phyloP scores from a whole-genome alignment of 1,140 invertebrate genomes.

The Aleiodes sp. region DNA sequence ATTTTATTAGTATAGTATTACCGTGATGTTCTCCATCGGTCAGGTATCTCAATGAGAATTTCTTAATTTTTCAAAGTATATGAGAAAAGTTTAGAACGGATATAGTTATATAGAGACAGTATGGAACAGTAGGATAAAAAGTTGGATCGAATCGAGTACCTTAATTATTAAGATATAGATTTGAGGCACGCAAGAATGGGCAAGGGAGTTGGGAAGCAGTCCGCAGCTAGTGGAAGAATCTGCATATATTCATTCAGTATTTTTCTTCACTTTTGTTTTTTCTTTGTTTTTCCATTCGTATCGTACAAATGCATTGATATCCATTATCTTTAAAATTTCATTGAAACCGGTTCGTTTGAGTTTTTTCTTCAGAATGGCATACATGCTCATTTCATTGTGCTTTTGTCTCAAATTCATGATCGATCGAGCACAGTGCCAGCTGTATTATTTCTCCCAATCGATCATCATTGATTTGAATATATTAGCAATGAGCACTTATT shows the following conservation, averaged over 20 bases:
- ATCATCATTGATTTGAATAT: background rate
- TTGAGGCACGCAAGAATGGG: constrained; percentile 64
- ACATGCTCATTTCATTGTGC: background rate
- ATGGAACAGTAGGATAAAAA: constrained; percentile 8
- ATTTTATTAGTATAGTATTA: background rate
- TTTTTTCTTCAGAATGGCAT: background rate
- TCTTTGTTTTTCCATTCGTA: background rate
- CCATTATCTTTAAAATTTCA: background rate
- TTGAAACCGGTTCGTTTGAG: background rate
- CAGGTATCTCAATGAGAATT: background rate
- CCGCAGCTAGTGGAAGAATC: constrained; percentile 59
- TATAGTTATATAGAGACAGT: background rate
- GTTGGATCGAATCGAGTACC: constrained; percentile 31
- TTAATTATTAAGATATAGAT: constrained; percentile 35
- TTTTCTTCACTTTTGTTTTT: constrained; percentile 1
- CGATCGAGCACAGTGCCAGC: background rate
- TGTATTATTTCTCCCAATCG: background rate
- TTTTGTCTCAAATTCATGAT: constrained; percentile 10
- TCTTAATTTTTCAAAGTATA: background rate
- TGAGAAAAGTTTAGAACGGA: background rate
- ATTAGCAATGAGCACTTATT: background rate
- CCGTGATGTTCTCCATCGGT: background rate
- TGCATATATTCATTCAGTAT: constrained; percentile 23
- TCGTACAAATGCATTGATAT: background rate
- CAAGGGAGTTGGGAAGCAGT: constrained; percentile 52